These are phyloP conservation scores for Merodon equestris DNA, from an alignment of 2,888 invertebrate species.

Conservation along the genomic window DNA sequence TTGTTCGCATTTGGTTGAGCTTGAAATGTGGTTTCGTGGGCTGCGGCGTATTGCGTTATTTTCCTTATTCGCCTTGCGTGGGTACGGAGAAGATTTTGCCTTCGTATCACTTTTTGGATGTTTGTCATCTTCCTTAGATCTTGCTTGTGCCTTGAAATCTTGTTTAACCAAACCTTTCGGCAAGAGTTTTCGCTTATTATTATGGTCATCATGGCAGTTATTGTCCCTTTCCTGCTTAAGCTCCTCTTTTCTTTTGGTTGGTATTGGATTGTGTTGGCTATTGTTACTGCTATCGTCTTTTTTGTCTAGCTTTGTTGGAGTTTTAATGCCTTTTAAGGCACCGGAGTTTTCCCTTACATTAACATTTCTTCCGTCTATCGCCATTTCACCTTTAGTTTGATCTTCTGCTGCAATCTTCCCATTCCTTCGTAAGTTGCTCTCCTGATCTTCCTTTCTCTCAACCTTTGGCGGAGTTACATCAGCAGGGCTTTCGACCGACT, in stretches of 20 bases:
- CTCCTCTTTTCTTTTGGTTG: too few species aligned
- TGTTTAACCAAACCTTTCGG: not conserved
- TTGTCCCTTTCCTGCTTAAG: too few species aligned
- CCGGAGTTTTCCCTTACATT: too few species aligned
- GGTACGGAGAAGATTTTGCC: not conserved
- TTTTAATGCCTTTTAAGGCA: too few species aligned
- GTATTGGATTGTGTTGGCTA: too few species aligned
- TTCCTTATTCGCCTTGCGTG: too few species aligned
- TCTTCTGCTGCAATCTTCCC: not conserved
- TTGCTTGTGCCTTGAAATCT: not conserved
- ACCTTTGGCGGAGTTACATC: constrained; percentile 41
- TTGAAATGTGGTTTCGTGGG: constrained; percentile 73
- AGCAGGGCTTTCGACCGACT: not conserved
- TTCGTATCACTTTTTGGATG: constrained; percentile 16
- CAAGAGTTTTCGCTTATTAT: constrained; percentile 3
- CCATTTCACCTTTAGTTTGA: too few species aligned
- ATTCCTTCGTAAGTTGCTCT: not conserved
- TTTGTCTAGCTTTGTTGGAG: too few species aligned
- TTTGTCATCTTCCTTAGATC: constrained; percentile 4
- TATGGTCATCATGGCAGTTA: not conserved
- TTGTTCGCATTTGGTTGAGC: constrained; percentile 53
- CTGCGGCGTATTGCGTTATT: constrained; percentile 69
- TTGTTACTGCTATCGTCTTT: too few species aligned
- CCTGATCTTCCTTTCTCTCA: not conserved
- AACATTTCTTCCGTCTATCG: too few species aligned